Evolutionary conservation across 2,888 invertebrate species (phyloP).

Genomic region (Mycogona germanica): DNA sequence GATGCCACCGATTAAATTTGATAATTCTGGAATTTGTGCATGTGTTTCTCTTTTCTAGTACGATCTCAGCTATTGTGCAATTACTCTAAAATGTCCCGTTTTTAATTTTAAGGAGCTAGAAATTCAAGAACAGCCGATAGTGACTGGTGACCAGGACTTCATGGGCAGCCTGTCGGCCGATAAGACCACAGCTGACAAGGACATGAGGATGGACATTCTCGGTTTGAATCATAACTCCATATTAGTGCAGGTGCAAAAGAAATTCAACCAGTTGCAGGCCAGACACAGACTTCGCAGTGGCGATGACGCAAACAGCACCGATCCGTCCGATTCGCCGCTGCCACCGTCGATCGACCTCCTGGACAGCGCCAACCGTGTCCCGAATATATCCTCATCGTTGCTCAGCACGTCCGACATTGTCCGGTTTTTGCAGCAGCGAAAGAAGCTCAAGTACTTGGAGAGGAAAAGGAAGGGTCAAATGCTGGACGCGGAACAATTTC

Average conservation of each 20-base stretch:
- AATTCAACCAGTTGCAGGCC: neutral
- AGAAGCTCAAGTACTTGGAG: neutral
- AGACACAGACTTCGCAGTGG: neutral
- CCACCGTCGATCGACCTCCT: no score
- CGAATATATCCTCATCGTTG: no score
- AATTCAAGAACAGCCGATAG: neutral
- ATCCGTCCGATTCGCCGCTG: neutral
- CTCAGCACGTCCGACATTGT: neutral
- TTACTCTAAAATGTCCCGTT: neutral
- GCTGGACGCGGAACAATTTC: no score
- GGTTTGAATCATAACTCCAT: neutral
- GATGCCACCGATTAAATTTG: no score
- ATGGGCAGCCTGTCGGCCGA: neutral
- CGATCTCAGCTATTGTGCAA: neutral
- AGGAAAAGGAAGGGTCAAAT: no score
- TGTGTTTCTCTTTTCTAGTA: no score
- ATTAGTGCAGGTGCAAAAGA: neutral
- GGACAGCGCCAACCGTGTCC: no score
- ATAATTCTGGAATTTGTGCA: no score
- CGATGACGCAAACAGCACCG: neutral
- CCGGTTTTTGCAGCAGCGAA: neutral
- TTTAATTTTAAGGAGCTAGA: neutral
- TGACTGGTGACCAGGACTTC: neutral
- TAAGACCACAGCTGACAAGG: neutral
- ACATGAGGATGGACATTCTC: slow-evolving; percentile 1